Evolutionary conservation across 2,113 vertebrate genomes (phyloP).

Genomic region (Chloroceryle aenea): DNA sequence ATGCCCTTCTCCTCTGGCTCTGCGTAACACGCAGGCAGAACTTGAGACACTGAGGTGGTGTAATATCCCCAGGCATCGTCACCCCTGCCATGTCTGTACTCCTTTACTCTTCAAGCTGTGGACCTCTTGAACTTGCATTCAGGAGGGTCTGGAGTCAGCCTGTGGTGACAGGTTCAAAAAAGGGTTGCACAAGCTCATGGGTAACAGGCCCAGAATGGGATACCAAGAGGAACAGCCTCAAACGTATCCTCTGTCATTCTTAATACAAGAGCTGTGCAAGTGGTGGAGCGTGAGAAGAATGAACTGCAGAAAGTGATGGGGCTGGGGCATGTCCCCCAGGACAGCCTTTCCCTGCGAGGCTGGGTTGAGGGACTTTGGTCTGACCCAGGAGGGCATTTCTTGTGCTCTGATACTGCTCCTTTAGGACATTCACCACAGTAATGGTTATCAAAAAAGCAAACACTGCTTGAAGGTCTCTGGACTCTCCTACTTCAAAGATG

Average conservation of each 20-base stretch:
- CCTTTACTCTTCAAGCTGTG: background rate
- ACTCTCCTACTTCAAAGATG: background rate
- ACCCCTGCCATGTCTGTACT: background rate
- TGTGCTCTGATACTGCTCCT: background rate
- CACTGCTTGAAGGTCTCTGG: background rate
- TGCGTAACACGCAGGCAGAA: background rate
- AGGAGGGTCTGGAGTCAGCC: background rate
- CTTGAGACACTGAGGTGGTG: background rate
- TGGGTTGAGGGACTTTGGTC: background rate
- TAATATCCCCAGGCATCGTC: background rate
- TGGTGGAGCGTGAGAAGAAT: background rate
- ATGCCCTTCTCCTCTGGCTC: background rate
- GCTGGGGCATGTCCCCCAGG: background rate
- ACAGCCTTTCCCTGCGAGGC: background rate
- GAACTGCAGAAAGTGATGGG: background rate
- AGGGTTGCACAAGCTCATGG: background rate
- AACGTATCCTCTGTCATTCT: background rate
- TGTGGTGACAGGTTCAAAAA: background rate
- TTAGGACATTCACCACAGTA: no score
- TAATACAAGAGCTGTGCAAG: background rate
- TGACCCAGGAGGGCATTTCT: background rate
- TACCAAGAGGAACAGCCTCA: background rate
- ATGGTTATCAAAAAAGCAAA: background rate
- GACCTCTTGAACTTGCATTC: background rate
- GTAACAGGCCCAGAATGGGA: background rate